Percentiles rank a stretch among this genome's conserved stretches.
These are phyloP conservation scores for Actinopyga echinites DNA, from an alignment of 53 echinoderm and acorn worm genomes.

Conservation along the genomic window DNA sequence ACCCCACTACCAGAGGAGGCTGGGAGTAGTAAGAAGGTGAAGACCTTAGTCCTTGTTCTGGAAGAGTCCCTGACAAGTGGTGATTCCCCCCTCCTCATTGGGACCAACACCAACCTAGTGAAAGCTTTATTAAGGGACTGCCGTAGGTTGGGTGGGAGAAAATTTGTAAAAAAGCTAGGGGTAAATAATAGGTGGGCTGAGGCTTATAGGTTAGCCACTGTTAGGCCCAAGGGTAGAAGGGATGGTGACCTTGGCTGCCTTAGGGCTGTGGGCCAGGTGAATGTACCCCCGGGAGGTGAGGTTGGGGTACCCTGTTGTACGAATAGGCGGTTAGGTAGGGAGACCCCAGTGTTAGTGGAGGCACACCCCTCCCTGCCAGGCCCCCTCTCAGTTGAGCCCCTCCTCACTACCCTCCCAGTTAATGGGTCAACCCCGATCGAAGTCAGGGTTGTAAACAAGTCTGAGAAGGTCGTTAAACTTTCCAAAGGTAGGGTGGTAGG, in stretches of 20 bases:
- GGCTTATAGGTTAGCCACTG: not conserved
- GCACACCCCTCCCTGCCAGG: not conserved
- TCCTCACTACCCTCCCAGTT: not conserved
- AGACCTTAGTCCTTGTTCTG: slow-evolving; percentile 53
- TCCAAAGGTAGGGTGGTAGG: slow-evolving; percentile 22
- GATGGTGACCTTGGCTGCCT: not conserved
- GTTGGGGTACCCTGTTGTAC: not conserved
- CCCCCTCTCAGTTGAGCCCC: not conserved
- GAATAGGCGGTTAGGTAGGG: not conserved
- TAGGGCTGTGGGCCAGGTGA: too few species aligned
- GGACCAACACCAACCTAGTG: slow-evolving; percentile 56
- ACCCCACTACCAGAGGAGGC: slow-evolving; percentile 14
- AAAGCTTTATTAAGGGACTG: not conserved
- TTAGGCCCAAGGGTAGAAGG: not conserved
- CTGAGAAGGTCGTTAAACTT: slow-evolving; percentile 28
- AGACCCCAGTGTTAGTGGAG: not conserved
- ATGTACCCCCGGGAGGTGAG: not conserved
- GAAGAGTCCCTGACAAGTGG: not conserved
- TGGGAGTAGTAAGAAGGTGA: slow-evolving; percentile 18
- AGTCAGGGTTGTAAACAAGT: not conserved
- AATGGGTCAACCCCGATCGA: not conserved
- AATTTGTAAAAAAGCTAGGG: not conserved
- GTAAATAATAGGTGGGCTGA: not conserved
- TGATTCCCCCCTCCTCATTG: slow-evolving; percentile 50
- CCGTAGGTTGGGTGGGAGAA: not conserved